Percentiles rank a stretch among this genome's conserved stretches.
These are phyloP conservation scores for Papilio polytes DNA, from an alignment of 1,140 invertebrate species.

Conservation along the genomic window DNA sequence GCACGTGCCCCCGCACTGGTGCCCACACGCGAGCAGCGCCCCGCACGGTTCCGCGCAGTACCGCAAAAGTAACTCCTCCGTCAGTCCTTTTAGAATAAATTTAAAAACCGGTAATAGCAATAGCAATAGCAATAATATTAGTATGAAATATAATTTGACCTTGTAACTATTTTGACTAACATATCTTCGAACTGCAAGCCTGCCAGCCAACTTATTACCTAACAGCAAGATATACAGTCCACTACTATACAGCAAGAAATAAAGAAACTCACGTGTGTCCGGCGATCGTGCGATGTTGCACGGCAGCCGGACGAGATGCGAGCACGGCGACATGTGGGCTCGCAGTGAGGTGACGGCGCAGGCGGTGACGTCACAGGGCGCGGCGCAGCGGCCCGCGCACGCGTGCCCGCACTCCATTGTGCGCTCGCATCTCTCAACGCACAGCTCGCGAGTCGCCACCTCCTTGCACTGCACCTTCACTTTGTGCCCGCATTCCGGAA, in stretches of 20 bases:
- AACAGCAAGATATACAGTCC: too few species aligned
- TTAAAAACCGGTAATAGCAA: neutral
- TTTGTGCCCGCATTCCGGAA: conserved; percentile 77
- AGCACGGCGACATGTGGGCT: conserved; percentile 67
- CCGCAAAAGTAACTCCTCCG: conserved; percentile 46
- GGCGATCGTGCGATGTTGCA: conserved; percentile 54
- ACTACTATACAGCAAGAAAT: too few species aligned
- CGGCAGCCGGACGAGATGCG: conserved; percentile 73
- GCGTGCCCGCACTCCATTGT: conserved; percentile 77
- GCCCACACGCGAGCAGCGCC: conserved; percentile 82
- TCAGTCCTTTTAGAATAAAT: conserved; percentile 2
- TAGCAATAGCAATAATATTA: too few species aligned
- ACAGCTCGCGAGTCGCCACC: conserved; percentile 54
- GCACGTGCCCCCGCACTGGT: conserved; percentile 86
- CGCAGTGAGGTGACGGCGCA: conserved; percentile 59
- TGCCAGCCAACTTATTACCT: too few species aligned
- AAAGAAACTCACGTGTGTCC: conserved; percentile 36
- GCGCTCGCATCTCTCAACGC: conserved; percentile 66
- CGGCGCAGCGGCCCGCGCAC: conserved; percentile 69
- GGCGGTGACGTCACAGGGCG: conserved; percentile 59
- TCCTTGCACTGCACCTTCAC: conserved; percentile 65
- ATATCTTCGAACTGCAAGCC: too few species aligned
- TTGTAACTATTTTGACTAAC: too few species aligned
- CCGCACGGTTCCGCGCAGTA: conserved; percentile 81
- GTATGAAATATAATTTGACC: too few species aligned